Base-by-base conservation (phyloP, 2,113 vertebrate genomes). In the Plectropomus leopardus region DNA sequence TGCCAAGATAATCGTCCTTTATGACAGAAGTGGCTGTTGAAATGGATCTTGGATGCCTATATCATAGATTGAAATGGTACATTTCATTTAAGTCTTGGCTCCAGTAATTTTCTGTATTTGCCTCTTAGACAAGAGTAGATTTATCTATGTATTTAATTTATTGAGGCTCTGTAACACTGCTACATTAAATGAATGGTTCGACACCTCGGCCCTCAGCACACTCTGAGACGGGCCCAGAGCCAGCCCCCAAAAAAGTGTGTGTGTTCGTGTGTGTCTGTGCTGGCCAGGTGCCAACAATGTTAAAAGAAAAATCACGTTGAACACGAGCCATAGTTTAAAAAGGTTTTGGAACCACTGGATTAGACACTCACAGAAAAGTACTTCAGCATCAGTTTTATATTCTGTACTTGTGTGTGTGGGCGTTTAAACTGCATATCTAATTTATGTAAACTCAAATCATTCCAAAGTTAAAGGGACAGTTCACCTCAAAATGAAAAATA, bases 401-500 rank as follows among this genome's bases (percentile, higher is more conserved):
- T 48, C n/a, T 36, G 15, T 73, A 17, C 64, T 24, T 24, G 30
- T 69, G 34, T 28, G 48, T 47, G 45, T 47, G 14, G n/a, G 51
- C 44, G 47, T 64, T 63, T 54, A 28, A 32, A 63, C 44, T 28
- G 9, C 32, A 40, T 60, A 48, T 73, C 21, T 40, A 44, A 44
- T 44, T 44, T 4, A 44, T 15, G 15, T 44, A 14, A 21, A 7
- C 23, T 6, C 28, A 26, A 54, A 54, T 28, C 14, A 21, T 23
- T 57, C 23, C 24, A 32, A 7, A 19, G n/a, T n/a, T n/a, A n/a
- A n/a, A n/a, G n/a, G n/a, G n/a, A n/a, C n/a, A n/a, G 34, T 36
- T 36, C 34, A 5, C 7, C 7, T 9, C 34, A 5, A 36, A 36
- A 36, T 36, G 2, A 36, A 36, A 36, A 8, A 36, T 36, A 36